phyloP scores from a whole-genome alignment of 1,140 invertebrate genomes.

The Temnothorax longispinosus region DNA sequence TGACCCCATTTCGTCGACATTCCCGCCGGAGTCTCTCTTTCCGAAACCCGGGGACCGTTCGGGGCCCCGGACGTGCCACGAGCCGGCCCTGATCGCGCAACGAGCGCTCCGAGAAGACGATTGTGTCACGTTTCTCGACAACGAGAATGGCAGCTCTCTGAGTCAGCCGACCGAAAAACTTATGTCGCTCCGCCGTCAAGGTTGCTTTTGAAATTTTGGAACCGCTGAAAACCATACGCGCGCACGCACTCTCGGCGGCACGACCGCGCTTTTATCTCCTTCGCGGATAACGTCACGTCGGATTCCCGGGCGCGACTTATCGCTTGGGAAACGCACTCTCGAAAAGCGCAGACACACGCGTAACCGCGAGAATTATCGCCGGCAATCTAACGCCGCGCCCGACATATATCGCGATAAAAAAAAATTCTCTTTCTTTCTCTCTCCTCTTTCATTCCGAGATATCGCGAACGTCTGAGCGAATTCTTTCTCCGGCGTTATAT shows the following conservation, averaged over 20 bases:
- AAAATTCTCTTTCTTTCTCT: not conserved
- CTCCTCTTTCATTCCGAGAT: not conserved
- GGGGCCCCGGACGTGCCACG: not conserved
- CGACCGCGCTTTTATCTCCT: not conserved
- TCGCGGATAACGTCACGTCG: conserved; percentile 3
- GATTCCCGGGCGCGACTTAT: conserved; percentile 22
- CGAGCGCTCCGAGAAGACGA: conserved; percentile 35
- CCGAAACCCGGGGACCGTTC: not conserved
- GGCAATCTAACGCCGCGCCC: conserved; percentile 24
- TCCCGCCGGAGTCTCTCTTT: not conserved
- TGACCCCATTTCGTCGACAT: not conserved
- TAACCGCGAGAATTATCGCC: conserved; percentile 34
- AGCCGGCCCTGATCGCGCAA: conserved; percentile 2
- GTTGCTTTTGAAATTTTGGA: conserved; percentile 50
- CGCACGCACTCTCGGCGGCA: no score
- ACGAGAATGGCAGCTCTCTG: conserved; percentile 35
- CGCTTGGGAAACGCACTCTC: not conserved
- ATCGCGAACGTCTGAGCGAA: not conserved
- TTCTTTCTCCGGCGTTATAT: not conserved
- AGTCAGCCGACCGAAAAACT: conserved; percentile 56
- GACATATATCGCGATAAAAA: conserved; percentile 41
- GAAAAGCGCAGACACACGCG: not conserved
- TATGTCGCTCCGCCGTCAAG: conserved; percentile 26
- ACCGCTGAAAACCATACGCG: conserved; percentile 19
- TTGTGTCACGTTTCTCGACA: conserved; percentile 45